These are phyloP conservation scores for Cecropterus lyciades DNA, from an alignment of 1,140 invertebrate species.

Conservation along the genomic window DNA sequence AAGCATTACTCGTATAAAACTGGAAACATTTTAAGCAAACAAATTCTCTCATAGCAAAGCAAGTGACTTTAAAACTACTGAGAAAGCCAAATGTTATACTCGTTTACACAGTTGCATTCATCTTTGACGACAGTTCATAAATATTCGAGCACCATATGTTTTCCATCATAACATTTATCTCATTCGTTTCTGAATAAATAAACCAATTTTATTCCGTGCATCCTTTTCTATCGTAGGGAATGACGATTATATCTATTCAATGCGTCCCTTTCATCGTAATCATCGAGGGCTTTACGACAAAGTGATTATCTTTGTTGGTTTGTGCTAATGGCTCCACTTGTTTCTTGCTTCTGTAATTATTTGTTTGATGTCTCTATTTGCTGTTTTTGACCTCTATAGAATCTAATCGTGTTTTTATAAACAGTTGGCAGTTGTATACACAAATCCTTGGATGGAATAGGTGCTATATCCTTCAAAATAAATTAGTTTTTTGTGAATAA, in stretches of 20 bases:
- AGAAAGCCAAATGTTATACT: conserved; percentile 25
- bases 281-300: conserved; percentile 36
- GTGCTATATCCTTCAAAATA: too few species aligned
- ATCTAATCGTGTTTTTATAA: not conserved
- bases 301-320: conserved; percentile 46
- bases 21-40: conserved; percentile 5
- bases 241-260: conserved; percentile 1
- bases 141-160: conserved; percentile 48
- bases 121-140: conserved; percentile 43
- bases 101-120: conserved; percentile 58
- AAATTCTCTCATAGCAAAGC: conserved; percentile 34
- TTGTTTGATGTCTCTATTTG: conserved; percentile 33
- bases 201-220: conserved; percentile 26
- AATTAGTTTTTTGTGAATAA: too few species aligned
- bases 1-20: conserved; percentile 13
- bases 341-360: conserved; percentile 29
- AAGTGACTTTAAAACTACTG: conserved; percentile 7
- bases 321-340: conserved; percentile 36
- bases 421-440: too few species aligned
- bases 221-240: conserved; percentile 16
- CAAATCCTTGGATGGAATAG: too few species aligned
- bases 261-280: conserved; percentile 17
- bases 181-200: conserved; percentile 45
- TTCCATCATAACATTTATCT: conserved; percentile 48
- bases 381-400: conserved; percentile 14